phyloP scores from a whole-genome alignment of 2,113 vertebrate species.

The Myxocyprinus asiaticus region DNA sequence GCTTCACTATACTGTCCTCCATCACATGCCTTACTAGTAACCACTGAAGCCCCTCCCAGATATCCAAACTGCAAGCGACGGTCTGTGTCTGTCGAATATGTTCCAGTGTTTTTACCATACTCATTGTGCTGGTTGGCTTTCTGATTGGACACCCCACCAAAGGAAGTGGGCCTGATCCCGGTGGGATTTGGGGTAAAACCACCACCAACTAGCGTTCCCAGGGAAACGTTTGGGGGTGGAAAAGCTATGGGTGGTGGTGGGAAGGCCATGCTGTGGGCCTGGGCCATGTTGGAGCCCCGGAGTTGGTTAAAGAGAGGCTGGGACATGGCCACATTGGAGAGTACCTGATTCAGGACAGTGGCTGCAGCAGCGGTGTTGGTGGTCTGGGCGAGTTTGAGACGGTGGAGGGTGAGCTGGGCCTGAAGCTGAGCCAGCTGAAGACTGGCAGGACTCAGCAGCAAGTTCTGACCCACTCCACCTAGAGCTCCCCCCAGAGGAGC shows the following conservation, averaged over 20 bases:
- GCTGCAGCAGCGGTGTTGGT: constrained; percentile 85
- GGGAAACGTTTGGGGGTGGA: constrained; percentile 71
- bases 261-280: constrained; percentile 70
- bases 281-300: constrained; percentile 72
- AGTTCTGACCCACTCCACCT: constrained; percentile 68
- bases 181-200: constrained; percentile 74
- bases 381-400: constrained; percentile 93
- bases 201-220: constrained; percentile 72
- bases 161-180: constrained; percentile 77
- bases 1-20: constrained; percentile 64
- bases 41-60: constrained; percentile 58
- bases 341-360: constrained; percentile 90
- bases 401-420: constrained; percentile 94
- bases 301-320: constrained; percentile 95
- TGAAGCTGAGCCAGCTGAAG: constrained; percentile 95
- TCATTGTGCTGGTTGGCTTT: constrained; percentile 72
- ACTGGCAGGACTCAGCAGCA: constrained; percentile 88
- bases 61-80: constrained; percentile 74
- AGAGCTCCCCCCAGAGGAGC: constrained; percentile 70
- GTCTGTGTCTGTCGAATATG: constrained; percentile 74
- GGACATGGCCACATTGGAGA: constrained; percentile 97
- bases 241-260: constrained; percentile 77
- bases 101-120: constrained; percentile 73
- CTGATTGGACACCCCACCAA: constrained; percentile 77
- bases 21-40: constrained; percentile 66